Evolutionary conservation across 2,888 invertebrate species (phyloP).

Genomic region (Cosmopolites sordidus): DNA sequence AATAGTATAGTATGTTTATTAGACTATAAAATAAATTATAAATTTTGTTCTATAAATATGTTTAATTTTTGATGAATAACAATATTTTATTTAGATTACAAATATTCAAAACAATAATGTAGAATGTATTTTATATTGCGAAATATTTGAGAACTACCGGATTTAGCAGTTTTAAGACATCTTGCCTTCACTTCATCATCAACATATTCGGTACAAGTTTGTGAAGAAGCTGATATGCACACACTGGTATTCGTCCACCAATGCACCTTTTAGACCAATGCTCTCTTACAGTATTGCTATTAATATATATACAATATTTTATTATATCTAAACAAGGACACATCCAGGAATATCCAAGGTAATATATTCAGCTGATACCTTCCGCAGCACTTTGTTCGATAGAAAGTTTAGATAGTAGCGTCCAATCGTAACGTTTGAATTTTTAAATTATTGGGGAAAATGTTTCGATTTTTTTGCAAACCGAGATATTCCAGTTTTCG

Average conservation of each 20-base stretch:
- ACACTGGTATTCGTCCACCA: conserved; percentile 24
- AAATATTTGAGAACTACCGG: neutral
- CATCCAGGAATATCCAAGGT: conserved; percentile 36
- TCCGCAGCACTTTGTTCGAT: conserved; percentile 27
- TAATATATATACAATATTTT: conserved; percentile 29
- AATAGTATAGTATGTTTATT: too few relatives aligned
- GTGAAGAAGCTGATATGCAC: conserved; percentile 18
- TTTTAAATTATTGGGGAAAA: conserved; percentile 29
- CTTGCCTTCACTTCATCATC: conserved; percentile 23
- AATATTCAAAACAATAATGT: too few relatives aligned
- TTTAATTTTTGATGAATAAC: too few relatives aligned
- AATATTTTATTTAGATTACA: too few relatives aligned
- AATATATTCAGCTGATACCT: conserved; percentile 26
- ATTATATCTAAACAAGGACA: conserved; percentile 34
- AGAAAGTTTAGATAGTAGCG: conserved; percentile 34
- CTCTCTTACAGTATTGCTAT: conserved; percentile 25
- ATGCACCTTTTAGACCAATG: conserved; percentile 23
- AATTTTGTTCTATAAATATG: too few relatives aligned
- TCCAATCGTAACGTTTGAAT: conserved; percentile 28
- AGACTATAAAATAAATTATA: too few relatives aligned
- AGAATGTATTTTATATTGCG: too few relatives aligned
- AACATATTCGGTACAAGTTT: conserved; percentile 27
- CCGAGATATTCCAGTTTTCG: conserved; percentile 32
- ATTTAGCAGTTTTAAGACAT: neutral
- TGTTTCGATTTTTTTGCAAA: conserved; percentile 30